Evolutionary conservation across 2,113 vertebrate species (phyloP).

Genomic region (Sciurus niger): DNA sequence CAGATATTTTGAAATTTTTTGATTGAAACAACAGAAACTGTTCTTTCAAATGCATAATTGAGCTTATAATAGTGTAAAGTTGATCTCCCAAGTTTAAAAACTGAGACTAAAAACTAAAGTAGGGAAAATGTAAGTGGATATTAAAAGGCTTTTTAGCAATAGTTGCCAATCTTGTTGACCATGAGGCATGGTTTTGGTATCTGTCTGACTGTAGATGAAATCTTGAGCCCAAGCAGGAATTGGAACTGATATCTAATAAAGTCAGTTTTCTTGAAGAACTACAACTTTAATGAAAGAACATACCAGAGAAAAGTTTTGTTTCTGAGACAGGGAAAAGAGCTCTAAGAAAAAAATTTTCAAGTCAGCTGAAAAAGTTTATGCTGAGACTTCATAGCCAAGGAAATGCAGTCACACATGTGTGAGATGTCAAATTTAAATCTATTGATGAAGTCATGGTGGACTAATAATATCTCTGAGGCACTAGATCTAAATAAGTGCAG

Average conservation of each 20-base stretch:
- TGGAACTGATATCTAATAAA: conserved; percentile 43
- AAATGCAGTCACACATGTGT: not conserved
- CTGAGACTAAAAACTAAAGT: conserved; percentile 42
- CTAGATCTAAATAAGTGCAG: not conserved
- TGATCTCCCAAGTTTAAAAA: conserved; percentile 29
- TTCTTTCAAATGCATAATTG: conserved; percentile 30
- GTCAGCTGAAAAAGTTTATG: not conserved
- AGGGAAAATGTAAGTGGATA: not conserved
- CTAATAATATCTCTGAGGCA: not conserved
- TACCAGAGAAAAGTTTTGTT: not conserved
- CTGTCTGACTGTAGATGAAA: conserved; percentile 10
- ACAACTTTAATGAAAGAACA: conserved; percentile 40
- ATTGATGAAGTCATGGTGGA: not conserved
- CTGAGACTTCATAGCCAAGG: not conserved
- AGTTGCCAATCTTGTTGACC: conserved; percentile 48
- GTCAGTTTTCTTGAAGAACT: not conserved
- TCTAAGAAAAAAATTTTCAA: not conserved
- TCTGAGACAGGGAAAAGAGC: not conserved
- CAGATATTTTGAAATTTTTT: conserved; percentile 39
- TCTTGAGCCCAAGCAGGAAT: not conserved
- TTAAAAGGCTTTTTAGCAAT: not conserved
- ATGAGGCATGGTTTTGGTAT: conserved; percentile 6
- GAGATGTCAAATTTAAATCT: conserved; percentile 17
- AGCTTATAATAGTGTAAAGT: not conserved
- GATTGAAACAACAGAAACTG: not conserved